A percentile compares a stretch with the other conserved stretches of the same genome.
These are phyloP conservation scores for Chionis minor DNA, from an alignment of 2,113 vertebrate genomes.

Conservation along the genomic window DNA sequence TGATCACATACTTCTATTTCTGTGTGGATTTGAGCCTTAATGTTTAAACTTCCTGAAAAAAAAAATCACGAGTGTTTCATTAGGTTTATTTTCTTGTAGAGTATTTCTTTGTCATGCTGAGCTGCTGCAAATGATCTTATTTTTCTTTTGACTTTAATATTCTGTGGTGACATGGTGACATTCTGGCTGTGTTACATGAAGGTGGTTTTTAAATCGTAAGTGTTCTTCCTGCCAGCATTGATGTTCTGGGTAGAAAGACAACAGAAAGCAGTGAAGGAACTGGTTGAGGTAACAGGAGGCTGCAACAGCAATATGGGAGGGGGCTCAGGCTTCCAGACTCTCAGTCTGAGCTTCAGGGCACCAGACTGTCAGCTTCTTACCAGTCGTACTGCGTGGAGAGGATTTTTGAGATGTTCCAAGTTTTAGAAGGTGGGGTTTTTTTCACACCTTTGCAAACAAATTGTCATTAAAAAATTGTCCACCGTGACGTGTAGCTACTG, in stretches of 20 bases:
- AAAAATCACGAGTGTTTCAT: background rate
- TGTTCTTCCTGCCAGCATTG: background rate
- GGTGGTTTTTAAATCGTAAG: background rate
- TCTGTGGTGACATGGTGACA: background rate
- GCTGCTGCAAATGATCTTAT: background rate
- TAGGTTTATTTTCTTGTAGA: background rate
- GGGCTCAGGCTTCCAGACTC: background rate
- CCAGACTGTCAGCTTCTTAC: background rate
- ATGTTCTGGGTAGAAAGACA: background rate
- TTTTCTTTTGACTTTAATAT: background rate
- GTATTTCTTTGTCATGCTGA: background rate
- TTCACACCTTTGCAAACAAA: background rate
- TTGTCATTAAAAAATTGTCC: background rate
- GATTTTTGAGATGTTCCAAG: background rate
- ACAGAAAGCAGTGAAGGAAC: background rate
- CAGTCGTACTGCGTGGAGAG: background rate
- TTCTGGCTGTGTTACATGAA: background rate
- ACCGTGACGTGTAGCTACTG: background rate
- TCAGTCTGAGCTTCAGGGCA: background rate
- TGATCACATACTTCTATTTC: background rate
- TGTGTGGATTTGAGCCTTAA: background rate
- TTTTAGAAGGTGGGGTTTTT: background rate
- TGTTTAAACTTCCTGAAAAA: background rate
- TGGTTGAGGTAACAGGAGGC: background rate
- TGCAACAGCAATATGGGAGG: background rate